Evolutionary conservation across 2,113 vertebrate species (phyloP).

Genomic region (Microcebus lehilahytsara): DNA sequence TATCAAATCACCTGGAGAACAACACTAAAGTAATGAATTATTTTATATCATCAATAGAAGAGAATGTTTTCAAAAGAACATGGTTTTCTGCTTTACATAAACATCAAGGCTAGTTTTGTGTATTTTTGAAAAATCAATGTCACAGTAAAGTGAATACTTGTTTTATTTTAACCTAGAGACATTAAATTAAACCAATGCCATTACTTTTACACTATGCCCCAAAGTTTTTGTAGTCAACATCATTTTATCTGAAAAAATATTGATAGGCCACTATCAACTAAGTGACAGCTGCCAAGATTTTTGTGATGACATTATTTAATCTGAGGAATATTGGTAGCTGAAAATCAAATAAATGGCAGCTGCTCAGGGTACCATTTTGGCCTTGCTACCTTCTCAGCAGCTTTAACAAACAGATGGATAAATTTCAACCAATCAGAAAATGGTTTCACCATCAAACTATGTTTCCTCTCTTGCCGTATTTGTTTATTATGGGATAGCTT

Average conservation of each 20-base stretch:
- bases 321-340: neutral
- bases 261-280: neutral
- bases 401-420: neutral
- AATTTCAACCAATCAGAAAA: slow-evolving; percentile 12
- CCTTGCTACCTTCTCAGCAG: neutral
- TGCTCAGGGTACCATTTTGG: neutral
- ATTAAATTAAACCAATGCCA: neutral
- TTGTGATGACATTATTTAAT: slow-evolving; percentile 10
- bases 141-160: neutral
- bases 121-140: slow-evolving; percentile 17
- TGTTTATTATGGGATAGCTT: neutral
- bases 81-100: neutral
- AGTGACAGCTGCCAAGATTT: neutral
- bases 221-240: neutral
- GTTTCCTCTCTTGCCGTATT: neutral
- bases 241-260: neutral
- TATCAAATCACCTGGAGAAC: neutral
- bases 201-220: neutral
- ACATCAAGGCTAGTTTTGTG: neutral
- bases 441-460: neutral
- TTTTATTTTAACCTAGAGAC: neutral
- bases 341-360: slow-evolving; percentile 36
- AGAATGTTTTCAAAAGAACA: neutral
- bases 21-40: neutral
- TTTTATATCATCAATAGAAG: neutral